These are phyloP conservation scores for Saccostrea glomerata DNA, from an alignment of 1,140 invertebrate genomes.

Conservation along the genomic window DNA sequence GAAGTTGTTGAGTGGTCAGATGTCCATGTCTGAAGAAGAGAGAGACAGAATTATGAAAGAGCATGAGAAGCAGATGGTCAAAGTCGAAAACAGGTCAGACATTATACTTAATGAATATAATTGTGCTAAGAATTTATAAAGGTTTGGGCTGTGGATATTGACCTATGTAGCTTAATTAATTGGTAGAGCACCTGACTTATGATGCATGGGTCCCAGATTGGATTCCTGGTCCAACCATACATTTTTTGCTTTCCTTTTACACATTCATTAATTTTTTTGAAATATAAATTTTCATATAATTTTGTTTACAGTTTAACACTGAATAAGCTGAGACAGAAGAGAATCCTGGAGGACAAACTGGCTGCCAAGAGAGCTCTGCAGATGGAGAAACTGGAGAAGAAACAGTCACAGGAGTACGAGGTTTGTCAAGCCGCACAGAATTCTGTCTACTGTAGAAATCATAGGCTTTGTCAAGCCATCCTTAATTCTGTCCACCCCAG, in stretches of 20 bases:
- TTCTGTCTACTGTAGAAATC: not conserved
- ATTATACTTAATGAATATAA: too few relatives aligned
- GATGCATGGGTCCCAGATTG: too few relatives aligned
- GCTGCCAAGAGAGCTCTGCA: constrained; percentile 67
- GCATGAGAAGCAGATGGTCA: constrained; percentile 78
- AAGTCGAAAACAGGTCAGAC: constrained; percentile 75
- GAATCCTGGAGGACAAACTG: constrained; percentile 75
- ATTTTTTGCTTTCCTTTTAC: too few relatives aligned
- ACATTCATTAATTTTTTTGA: too few relatives aligned
- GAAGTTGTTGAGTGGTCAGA: constrained; percentile 74
- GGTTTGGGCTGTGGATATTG: too few relatives aligned
- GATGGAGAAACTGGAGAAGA: constrained; percentile 72
- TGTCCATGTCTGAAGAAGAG: constrained; percentile 75
- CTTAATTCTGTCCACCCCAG: too few relatives aligned
- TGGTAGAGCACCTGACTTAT: too few relatives aligned
- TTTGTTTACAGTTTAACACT: constrained; percentile 70
- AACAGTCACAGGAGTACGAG: constrained; percentile 70
- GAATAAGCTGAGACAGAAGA: constrained; percentile 75
- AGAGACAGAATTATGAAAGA: constrained; percentile 74
- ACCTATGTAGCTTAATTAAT: too few relatives aligned
- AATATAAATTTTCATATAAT: too few relatives aligned
- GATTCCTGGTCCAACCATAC: too few relatives aligned
- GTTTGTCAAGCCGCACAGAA: constrained; percentile 49
- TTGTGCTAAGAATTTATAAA: too few relatives aligned
- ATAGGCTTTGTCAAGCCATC: not conserved